Conservation (phyloP, 2,888 invertebrate species). For the Petrolisthes cinctipes region DNA sequence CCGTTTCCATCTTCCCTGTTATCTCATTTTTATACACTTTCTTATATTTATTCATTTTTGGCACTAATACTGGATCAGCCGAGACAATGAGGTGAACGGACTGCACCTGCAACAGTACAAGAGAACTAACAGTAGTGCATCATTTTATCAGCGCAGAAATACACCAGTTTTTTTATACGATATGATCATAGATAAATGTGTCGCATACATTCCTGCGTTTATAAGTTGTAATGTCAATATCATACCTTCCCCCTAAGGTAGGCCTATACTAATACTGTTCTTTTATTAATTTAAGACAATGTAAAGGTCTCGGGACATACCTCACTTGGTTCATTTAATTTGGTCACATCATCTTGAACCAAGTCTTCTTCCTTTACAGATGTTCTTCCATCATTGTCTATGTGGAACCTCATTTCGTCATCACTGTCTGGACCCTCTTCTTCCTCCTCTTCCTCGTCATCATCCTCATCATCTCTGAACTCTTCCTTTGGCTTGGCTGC, state of each 20-base stretch:
- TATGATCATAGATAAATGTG: background rate
- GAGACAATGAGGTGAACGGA: conserved; percentile 56
- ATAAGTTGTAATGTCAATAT: background rate
- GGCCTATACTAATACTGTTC: too few relatives aligned
- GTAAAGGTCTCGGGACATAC: background rate
- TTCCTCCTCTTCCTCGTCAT: background rate
- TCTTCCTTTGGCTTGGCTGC: background rate
- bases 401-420: background rate
- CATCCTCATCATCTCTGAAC: background rate
- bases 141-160: background rate
- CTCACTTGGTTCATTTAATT: background rate
- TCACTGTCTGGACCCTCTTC: background rate
- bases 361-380: background rate
- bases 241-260: too few relatives aligned
- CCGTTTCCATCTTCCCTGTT: conserved; percentile 32
- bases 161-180: background rate
- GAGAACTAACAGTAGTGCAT: background rate
- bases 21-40: conserved; percentile 41
- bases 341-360: background rate
- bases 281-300: too few relatives aligned
- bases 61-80: conserved; percentile 47
- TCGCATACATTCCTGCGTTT: background rate
- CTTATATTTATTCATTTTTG: conserved; percentile 37
- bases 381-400: conserved; percentile 18
- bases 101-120: conserved; percentile 35